These are phyloP conservation scores for Rhagonycha fulva DNA, from an alignment of 2,888 invertebrate species.

Conservation along the genomic window DNA sequence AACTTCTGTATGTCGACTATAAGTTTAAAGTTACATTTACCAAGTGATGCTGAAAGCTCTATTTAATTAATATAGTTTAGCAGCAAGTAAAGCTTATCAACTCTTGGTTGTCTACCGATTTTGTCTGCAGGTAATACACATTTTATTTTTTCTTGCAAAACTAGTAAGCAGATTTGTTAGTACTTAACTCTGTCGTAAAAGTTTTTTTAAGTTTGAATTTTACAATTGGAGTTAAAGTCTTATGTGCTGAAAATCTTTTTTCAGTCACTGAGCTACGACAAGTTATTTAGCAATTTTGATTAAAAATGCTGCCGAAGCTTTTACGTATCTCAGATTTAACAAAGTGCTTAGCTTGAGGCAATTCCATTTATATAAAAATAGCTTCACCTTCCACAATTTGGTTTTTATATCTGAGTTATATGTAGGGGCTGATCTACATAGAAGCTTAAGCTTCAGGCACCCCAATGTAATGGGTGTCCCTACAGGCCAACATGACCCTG, in stretches of 20 bases:
- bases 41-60: neutral
- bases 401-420: too few relatives aligned
- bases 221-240: neutral
- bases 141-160: neutral
- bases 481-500: too few relatives aligned
- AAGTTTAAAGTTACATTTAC: neutral
- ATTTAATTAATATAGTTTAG: neutral
- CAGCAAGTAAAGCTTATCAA: neutral
- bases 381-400: too few relatives aligned
- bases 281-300: neutral
- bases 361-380: neutral
- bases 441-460: too few relatives aligned
- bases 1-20: neutral
- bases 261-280: neutral
- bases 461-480: too few relatives aligned
- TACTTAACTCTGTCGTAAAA: neutral
- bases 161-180: neutral
- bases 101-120: too few relatives aligned
- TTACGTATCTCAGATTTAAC: neutral
- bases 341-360: neutral
- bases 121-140: neutral
- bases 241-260: neutral
- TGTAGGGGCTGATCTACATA: too few relatives aligned
- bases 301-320: neutral
- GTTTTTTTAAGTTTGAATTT: neutral